Conservation (phyloP, 2,888 invertebrate genomes). For the Cacoxenus indagator region DNA sequence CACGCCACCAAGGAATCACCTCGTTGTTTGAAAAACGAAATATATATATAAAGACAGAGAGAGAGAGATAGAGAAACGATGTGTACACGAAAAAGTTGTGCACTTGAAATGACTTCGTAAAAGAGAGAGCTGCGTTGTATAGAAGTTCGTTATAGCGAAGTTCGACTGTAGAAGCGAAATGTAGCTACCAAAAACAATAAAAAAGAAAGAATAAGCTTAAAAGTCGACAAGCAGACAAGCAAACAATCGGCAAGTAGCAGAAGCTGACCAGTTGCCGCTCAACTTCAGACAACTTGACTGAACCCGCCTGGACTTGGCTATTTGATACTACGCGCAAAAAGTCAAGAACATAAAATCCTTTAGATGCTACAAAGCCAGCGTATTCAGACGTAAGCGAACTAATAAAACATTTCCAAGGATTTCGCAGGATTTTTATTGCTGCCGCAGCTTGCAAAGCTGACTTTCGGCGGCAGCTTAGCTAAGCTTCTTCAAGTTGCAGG, state of each 20-base stretch:
- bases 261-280: neutral
- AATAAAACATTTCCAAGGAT: slow-evolving; percentile 67
- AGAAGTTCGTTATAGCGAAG: too few relatives aligned
- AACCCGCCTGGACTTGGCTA: slow-evolving; percentile 29
- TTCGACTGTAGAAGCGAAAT: too few relatives aligned
- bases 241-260: slow-evolving; percentile 19
- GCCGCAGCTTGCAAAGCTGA: slow-evolving; percentile 32
- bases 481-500: too few relatives aligned
- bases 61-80: too few relatives aligned
- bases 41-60: too few relatives aligned
- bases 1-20: too few relatives aligned
- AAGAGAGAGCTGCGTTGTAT: too few relatives aligned
- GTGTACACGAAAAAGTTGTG: too few relatives aligned
- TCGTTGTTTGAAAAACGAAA: too few relatives aligned
- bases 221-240: slow-evolving; percentile 27
- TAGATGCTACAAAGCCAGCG: slow-evolving; percentile 66
- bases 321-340: slow-evolving; percentile 53
- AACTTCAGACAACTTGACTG: slow-evolving; percentile 30
- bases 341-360: slow-evolving; percentile 65
- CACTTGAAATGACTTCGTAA: too few relatives aligned
- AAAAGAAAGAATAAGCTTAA: slow-evolving; percentile 16
- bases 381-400: slow-evolving; percentile 62
- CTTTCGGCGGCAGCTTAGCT: neutral
- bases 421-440: slow-evolving; percentile 50
- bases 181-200: slow-evolving; percentile 28